Percentiles rank a stretch among this genome's conserved stretches.
Evolutionary conservation across 2,113 vertebrate species (phyloP).

Genomic region (Mungos mungo): DNA sequence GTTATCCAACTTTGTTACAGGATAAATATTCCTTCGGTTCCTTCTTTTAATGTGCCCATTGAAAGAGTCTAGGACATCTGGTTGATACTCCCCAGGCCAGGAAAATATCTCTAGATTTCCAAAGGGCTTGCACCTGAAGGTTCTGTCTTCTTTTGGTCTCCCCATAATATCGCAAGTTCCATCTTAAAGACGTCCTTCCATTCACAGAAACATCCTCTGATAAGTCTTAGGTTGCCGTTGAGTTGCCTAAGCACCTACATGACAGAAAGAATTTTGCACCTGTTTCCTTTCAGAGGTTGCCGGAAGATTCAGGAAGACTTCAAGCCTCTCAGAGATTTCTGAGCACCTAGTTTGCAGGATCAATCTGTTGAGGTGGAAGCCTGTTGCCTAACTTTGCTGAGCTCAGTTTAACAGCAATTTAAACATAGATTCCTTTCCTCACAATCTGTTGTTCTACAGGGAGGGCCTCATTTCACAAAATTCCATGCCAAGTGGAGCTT

Average conservation of each 20-base stretch:
- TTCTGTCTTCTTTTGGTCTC: background rate
- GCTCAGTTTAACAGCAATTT: constrained; percentile 48
- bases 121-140: background rate
- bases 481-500: background rate
- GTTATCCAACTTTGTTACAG: background rate
- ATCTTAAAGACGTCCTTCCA: background rate
- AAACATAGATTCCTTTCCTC: constrained; percentile 56
- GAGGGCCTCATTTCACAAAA: constrained; percentile 69
- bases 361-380: constrained; percentile 25
- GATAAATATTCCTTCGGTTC: background rate
- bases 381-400: constrained; percentile 47
- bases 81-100: background rate
- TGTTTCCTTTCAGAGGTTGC: constrained; percentile 5
- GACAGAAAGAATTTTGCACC: background rate
- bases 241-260: background rate
- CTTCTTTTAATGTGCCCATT: background rate
- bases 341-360: background rate
- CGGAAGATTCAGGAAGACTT: background rate
- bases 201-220: constrained; percentile 23
- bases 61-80: background rate
- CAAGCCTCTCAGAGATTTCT: background rate
- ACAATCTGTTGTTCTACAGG: constrained; percentile 54
- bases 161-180: background rate
- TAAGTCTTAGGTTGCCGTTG: background rate
- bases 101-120: background rate